Evolutionary conservation across 2,797 vertebrate genomes (phyloP).

Genomic region (Schizopygopsis pylzovi): DNA sequence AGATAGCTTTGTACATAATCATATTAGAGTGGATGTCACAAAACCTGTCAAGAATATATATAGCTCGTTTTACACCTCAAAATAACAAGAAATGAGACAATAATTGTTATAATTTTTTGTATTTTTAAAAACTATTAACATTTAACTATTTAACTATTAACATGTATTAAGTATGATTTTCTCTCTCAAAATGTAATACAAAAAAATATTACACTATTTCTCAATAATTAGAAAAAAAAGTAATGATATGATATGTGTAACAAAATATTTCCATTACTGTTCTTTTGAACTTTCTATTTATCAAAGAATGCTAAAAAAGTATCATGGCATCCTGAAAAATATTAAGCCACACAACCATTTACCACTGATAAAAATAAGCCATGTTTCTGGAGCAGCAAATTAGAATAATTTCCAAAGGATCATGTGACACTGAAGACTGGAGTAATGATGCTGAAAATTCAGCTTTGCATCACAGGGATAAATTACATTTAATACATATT

Average conservation of each 20-base stretch:
- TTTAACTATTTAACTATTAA: neutral
- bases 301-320: neutral
- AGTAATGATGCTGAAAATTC: too few relatives aligned
- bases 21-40: neutral
- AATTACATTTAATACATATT: too few relatives aligned
- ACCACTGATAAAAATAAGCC: neutral
- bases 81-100: neutral
- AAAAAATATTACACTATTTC: too few relatives aligned
- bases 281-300: neutral
- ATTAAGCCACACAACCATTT: neutral
- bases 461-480: too few relatives aligned
- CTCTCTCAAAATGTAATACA: neutral
- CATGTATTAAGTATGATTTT: neutral
- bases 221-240: neutral
- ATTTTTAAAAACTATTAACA: neutral
- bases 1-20: neutral
- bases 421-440: too few relatives aligned
- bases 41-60: neutral
- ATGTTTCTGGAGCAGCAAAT: neutral
- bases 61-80: neutral
- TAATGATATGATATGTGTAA: too few relatives aligned
- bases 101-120: too few relatives aligned
- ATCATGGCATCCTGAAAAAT: neutral
- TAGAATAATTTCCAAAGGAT: neutral
- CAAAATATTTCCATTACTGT: too few relatives aligned